Evolutionary conservation across 92 coral and sea anemone species (phyloP).

Genomic region (Phymanthus crucifer): DNA sequence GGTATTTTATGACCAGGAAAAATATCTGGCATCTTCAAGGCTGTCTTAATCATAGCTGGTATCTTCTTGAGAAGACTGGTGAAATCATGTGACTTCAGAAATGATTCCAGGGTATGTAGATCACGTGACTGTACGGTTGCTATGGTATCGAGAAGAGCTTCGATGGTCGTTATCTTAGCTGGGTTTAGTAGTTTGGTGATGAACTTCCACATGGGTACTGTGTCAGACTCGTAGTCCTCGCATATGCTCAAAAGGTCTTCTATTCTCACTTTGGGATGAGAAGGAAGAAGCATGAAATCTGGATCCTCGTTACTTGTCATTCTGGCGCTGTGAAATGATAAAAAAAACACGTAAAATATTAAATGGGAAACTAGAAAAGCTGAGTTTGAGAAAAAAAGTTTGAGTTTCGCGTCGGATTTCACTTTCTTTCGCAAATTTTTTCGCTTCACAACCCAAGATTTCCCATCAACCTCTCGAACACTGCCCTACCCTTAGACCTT

Average conservation of each 20-base stretch:
- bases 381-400: too few species aligned
- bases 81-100: background rate
- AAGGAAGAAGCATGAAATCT: background rate
- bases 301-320: background rate
- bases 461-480: too few species aligned
- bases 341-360: too few species aligned
- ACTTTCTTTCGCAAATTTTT: too few species aligned
- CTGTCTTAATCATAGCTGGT: conserved; percentile 16
- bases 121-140: conserved; percentile 20
- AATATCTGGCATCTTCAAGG: conserved; percentile 22
- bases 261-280: conserved; percentile 4
- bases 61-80: background rate
- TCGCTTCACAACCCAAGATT: too few species aligned
- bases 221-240: conserved; percentile 23
- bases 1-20: conserved; percentile 3
- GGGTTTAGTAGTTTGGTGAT: conserved; percentile 8
- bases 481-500: too few species aligned
- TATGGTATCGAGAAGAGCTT: conserved; percentile 15
- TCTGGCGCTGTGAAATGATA: background rate
- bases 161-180: conserved; percentile 9
- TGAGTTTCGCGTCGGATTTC: too few species aligned
- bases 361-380: too few species aligned
- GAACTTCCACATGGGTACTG: conserved; percentile 22
- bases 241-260: conserved; percentile 29
- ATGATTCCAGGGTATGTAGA: conserved; percentile 7